Evolutionary conservation across 2,797 vertebrate genomes (phyloP).

Genomic region (Cirrhinus molitorella): DNA sequence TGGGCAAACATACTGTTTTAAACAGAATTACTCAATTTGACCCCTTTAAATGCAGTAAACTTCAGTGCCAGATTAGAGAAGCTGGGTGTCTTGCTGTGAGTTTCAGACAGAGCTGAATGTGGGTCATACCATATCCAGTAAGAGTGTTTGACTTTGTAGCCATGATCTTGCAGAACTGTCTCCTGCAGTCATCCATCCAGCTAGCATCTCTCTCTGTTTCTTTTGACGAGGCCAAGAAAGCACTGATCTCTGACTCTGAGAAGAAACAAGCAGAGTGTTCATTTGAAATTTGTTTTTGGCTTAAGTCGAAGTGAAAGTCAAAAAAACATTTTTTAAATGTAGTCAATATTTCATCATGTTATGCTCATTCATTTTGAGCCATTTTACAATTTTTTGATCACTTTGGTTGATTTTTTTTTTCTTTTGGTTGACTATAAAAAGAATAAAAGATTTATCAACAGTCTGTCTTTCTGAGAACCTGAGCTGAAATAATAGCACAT

Average conservation of each 20-base stretch:
- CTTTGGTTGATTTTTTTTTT: no score
- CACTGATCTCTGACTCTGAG: slow-evolving; percentile 83
- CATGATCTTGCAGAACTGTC: slow-evolving; percentile 83
- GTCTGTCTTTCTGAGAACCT: no score
- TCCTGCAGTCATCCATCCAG: slow-evolving; percentile 85
- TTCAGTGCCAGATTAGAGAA: background rate
- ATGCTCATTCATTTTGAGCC: no score
- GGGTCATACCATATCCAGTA: slow-evolving; percentile 78
- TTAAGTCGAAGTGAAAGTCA: background rate
- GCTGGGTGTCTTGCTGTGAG: background rate
- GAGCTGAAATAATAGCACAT: no score
- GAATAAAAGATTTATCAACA: no score
- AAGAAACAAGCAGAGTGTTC: background rate
- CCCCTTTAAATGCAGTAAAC: background rate
- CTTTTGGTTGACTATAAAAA: no score
- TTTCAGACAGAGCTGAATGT: slow-evolving; percentile 5
- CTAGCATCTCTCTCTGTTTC: slow-evolving; percentile 71
- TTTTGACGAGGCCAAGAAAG: slow-evolving; percentile 77
- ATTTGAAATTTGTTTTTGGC: background rate
- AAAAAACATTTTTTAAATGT: background rate
- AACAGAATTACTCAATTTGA: background rate
- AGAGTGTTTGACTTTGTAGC: slow-evolving; percentile 77
- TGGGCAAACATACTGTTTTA: background rate
- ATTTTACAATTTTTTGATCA: no score
- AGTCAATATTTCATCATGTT: no score